Evolutionary conservation across 2,113 vertebrate species (phyloP).

Genomic region (Etia nguti): DNA sequence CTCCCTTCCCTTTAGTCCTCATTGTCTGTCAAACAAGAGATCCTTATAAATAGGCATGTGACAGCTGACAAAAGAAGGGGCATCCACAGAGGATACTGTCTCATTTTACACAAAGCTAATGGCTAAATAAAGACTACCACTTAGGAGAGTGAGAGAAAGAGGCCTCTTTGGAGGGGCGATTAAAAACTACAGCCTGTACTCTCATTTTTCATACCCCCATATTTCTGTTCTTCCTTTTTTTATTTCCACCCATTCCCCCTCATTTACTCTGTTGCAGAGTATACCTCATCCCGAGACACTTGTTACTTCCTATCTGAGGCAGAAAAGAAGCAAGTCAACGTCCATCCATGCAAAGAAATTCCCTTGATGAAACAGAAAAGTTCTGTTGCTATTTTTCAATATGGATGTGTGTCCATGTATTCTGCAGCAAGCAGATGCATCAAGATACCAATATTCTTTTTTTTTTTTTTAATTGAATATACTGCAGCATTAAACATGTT

Average conservation of each 20-base stretch:
- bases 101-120: constrained; percentile 65
- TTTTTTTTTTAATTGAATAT: neutral
- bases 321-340: constrained; percentile 13
- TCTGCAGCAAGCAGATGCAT: neutral
- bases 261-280: neutral
- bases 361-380: neutral
- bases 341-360: constrained; percentile 19
- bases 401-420: neutral
- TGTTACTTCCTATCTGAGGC: constrained; percentile 17
- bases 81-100: constrained; percentile 45
- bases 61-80: constrained; percentile 54
- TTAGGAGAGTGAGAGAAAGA: constrained; percentile 31
- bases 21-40: constrained; percentile 56
- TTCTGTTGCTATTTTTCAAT: neutral
- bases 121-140: constrained; percentile 61
- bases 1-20: neutral
- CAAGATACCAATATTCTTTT: neutral
- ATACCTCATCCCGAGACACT: constrained; percentile 26
- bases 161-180: neutral
- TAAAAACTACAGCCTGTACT: constrained; percentile 4
- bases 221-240: neutral
- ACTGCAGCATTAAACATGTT: neutral
- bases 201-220: neutral
- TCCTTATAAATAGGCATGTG: constrained; percentile 66
- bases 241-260: neutral